phyloP scores from a whole-genome alignment of 2,797 vertebrate genomes.

The Smutsia temminckii region DNA sequence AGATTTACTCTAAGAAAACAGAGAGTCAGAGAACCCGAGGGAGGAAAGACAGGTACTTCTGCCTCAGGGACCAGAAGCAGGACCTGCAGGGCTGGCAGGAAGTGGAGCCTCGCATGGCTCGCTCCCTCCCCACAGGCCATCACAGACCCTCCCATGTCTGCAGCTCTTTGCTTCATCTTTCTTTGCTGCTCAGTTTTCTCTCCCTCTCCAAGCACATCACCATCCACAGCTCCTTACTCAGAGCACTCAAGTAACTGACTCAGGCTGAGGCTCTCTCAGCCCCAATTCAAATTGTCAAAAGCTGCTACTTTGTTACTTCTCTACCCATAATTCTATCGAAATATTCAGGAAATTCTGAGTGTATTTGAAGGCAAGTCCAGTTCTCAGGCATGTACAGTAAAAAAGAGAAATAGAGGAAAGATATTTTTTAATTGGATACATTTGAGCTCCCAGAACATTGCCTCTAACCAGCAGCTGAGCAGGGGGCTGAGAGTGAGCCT shows the following conservation, averaged over 20 bases:
- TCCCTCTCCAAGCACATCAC: neutral
- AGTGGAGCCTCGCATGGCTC: neutral
- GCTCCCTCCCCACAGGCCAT: neutral
- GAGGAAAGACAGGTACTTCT: neutral
- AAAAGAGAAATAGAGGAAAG: neutral
- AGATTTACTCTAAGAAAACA: slow-evolving; percentile 7
- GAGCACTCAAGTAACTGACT: neutral
- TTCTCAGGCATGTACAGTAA: neutral
- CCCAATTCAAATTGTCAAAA: slow-evolving; percentile 3
- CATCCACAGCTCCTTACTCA: neutral
- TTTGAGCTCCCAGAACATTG: slow-evolving; percentile 54
- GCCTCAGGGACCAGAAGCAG: neutral
- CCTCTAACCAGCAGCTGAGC: slow-evolving; percentile 51
- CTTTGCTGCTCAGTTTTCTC: neutral
- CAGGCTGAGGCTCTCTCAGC: neutral
- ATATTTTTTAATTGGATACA: slow-evolving; percentile 1
- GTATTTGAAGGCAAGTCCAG: slow-evolving; percentile 5
- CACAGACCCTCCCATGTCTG: neutral
- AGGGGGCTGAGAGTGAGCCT: neutral
- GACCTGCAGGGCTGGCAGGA: neutral
- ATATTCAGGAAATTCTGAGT: slow-evolving; percentile 32
- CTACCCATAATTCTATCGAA: slow-evolving; percentile 36
- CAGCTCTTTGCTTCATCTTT: neutral
- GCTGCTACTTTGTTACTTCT: neutral
- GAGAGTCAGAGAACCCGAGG: neutral